phyloP scores from a whole-genome alignment of 2,113 vertebrate genomes.

The Oncorhynchus mykiss region DNA sequence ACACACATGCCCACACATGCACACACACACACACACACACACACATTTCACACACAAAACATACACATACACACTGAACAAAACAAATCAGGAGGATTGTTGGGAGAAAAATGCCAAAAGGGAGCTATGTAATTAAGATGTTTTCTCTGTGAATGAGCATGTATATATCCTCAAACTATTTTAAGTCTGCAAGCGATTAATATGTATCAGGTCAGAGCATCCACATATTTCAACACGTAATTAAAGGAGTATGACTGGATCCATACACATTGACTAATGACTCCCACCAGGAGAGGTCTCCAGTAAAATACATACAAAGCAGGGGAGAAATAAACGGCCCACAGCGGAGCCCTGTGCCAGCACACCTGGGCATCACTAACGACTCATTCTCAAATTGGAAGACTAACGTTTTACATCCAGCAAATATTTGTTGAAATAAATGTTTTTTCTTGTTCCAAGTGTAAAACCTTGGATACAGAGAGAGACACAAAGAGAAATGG shows the following conservation, averaged over 20 bases:
- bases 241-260: slow-evolving; percentile 47
- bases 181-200: slow-evolving; percentile 45
- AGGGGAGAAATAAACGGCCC: neutral
- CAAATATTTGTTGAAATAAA: slow-evolving; percentile 26
- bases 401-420: slow-evolving; percentile 16
- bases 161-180: slow-evolving; percentile 33
- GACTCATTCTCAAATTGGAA: slow-evolving; percentile 44
- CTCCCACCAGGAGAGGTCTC: slow-evolving; percentile 24
- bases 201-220: slow-evolving; percentile 46
- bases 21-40: neutral
- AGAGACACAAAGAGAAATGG: neutral
- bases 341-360: slow-evolving; percentile 21
- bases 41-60: neutral
- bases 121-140: slow-evolving; percentile 1
- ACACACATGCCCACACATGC: neutral
- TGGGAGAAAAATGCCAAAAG: slow-evolving; percentile 32
- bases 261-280: slow-evolving; percentile 45
- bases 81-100: slow-evolving; percentile 50
- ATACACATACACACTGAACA: neutral
- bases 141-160: slow-evolving; percentile 27
- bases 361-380: slow-evolving; percentile 52
- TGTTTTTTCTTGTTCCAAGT: slow-evolving; percentile 27
- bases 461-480: slow-evolving; percentile 22
- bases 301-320: slow-evolving; percentile 45
- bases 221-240: slow-evolving; percentile 58